Evolutionary conservation across 2,797 vertebrate genomes (phyloP), one percentile per base, ranked within the genome.

Genomic region (Pampus argenteus): DNA sequence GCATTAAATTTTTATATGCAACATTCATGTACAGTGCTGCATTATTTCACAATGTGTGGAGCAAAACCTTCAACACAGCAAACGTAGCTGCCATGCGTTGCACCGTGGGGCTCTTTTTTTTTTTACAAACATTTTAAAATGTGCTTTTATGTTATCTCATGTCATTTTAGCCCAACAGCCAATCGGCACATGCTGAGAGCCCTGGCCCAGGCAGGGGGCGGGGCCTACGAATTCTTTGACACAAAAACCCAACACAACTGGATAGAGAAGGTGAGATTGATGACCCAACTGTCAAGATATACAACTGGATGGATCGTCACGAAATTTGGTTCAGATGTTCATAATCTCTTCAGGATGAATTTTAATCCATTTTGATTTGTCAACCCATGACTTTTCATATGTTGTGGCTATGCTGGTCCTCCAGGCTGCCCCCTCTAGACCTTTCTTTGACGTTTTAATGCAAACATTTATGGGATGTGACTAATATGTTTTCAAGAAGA

Each of bases 221-320:
- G 96, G 91, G 91, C 93, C 17, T 97, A 93, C 88, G 96, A 97
- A 71, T 95, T 95, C 89, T 97, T 97, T 45, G 94, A 96, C 86
- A 78, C 86, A 15, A 97, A 96, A 90, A 91, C 92, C 42, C 96
- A 95, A 82, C 93, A 94, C 73, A 95, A 65, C 77, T 98, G 96
- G 96, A 72, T 86, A 66, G 90, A 93, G 62, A 96, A 97, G 96
- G 96, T 96, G 90, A 90, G 81, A 48, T 18, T 13, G 45, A 18
- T 2, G 1, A 0, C 25, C 28, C 14, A 22, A 23, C 6, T 49
- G 22, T 14, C 38, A 14, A 40, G 38, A 40, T 17, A 15, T 4
- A 3, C 15, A 31, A 31, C 13, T 44, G 40, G 6, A 44, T 44
- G 40, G 40, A 44, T 17, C 17, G 36, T 42, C 40, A 17, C 18